Conservation (phyloP, 2,888 invertebrate species). For the Salpingus planirostris region DNA sequence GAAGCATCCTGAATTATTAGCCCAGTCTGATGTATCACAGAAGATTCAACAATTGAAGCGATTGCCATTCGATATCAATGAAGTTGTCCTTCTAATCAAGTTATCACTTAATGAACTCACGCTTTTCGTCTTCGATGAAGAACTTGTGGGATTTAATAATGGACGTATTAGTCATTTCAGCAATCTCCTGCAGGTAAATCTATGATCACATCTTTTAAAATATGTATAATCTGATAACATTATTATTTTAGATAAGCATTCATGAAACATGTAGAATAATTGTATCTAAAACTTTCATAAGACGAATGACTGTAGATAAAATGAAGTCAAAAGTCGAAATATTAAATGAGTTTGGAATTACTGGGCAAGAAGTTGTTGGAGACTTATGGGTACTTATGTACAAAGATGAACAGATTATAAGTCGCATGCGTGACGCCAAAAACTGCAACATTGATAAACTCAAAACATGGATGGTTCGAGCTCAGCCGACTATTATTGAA, state of each 20-base stretch:
- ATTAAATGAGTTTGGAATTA: slow-evolving; percentile 34
- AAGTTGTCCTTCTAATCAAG: slow-evolving; percentile 23
- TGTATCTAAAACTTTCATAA: slow-evolving; percentile 1
- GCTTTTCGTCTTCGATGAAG: no score
- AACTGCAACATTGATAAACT: slow-evolving; percentile 31
- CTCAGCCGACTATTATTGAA: slow-evolving; percentile 31
- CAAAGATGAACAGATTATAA: slow-evolving; percentile 26
- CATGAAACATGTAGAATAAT: background rate
- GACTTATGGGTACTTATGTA: slow-evolving; percentile 43
- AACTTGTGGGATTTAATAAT: no score
- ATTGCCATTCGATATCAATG: slow-evolving; percentile 25
- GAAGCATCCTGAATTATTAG: slow-evolving; percentile 29
- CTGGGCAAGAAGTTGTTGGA: slow-evolving; percentile 32
- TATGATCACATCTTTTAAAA: no score
- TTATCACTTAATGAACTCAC: no score
- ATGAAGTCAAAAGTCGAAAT: slow-evolving; percentile 7
- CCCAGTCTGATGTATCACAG: slow-evolving; percentile 17
- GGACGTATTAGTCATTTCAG: slow-evolving; percentile 4
- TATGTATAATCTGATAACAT: no score
- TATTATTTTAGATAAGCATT: background rate
- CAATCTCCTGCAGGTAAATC: no score
- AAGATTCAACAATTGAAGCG: slow-evolving; percentile 25
- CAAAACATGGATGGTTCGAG: slow-evolving; percentile 46
- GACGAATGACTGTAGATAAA: slow-evolving; percentile 1
- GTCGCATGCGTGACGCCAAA: slow-evolving; percentile 32